Evolutionary conservation across 2,797 vertebrate genomes (phyloP).

Genomic region (Garrulus glandarius): DNA sequence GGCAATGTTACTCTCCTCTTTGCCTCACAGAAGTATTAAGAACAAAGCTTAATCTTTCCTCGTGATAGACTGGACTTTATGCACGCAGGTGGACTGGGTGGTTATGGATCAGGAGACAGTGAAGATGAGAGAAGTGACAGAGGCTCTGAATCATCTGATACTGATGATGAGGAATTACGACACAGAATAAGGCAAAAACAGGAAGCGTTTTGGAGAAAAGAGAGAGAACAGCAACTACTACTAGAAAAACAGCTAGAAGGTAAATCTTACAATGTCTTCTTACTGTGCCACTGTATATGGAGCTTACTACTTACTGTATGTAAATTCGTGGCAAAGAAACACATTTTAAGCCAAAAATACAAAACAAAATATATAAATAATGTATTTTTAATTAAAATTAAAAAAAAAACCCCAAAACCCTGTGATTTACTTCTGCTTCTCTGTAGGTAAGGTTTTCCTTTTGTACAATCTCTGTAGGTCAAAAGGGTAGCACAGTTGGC

Average conservation of each 20-base stretch:
- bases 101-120: constrained; percentile 97
- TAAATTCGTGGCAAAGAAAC: neutral
- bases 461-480: neutral
- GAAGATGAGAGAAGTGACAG: constrained; percentile 89
- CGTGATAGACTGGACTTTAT: constrained; percentile 83
- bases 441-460: neutral
- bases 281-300: neutral
- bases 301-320: neutral
- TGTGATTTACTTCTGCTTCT: neutral
- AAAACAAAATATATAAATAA: neutral
- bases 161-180: constrained; percentile 94
- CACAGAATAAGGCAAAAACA: constrained; percentile 98
- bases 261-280: constrained; percentile 17
- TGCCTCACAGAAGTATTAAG: constrained; percentile 75
- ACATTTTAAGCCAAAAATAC: neutral
- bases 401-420: rapidly evolving
- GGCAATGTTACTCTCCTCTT: constrained; percentile 72
- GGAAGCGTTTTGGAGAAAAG: constrained; percentile 96
- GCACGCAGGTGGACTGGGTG: constrained; percentile 97
- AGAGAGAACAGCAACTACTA: constrained; percentile 88
- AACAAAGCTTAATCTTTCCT: constrained; percentile 73
- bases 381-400: neutral
- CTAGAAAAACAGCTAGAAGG: constrained; percentile 92
- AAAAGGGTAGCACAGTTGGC: neutral
- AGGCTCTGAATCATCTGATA: constrained; percentile 96